Base-by-base conservation (phyloP, 2,113 vertebrate genomes). In the Coptodon bakossiorum region DNA sequence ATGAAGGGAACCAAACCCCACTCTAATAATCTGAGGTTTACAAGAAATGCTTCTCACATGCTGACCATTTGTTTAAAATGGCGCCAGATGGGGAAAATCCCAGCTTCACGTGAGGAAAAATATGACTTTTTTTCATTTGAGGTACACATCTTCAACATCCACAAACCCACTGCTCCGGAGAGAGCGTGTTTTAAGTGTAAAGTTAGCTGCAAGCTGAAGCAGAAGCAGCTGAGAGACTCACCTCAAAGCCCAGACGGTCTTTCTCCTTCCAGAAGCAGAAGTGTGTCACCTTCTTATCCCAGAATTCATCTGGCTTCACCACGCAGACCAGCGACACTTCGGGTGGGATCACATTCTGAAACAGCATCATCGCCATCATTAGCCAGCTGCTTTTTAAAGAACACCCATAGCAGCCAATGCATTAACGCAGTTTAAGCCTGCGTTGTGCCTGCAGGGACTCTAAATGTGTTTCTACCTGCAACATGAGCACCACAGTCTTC, bases 261-360 rank as follows among this genome's bases (percentile, higher is more conserved):
- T 99, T 99, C 92, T 99, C 99, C 96, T 99, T 99, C 99, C 99
- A 99, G 95, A 99, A 99, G 91, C 98, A 99, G 95, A 99, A 99
- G 92, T 99, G 99, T 1, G 99, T 99, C 93, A 99, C 98, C 94
- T 99, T 99, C 96, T 99, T 99, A 94, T 99, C 99, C 99, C 98
- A 99, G 89, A 99, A 99, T 94, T 99, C 98, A 96, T 99, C 99
- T 11, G 99, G 99, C 90, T 99, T 99, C 91, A 99, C 98, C 90
- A 99, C 99, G 91, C 99, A 99, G 91, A 99, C 98, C 91, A 99
- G 96, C 17, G 98, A 99, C 57, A 99, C 99, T 83, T 99, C 99
- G 13, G 99, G 98, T 38, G 99, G 99, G 95, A 99, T 99, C 92
- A 99, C 99, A 7, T 99, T 99, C 98, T 99, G 90, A 80, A 93